Evolutionary conservation across 2,888 invertebrate genomes (phyloP), one percentile per base, ranked within the genome.

Genomic region (Carterocephalus palaemon): DNA sequence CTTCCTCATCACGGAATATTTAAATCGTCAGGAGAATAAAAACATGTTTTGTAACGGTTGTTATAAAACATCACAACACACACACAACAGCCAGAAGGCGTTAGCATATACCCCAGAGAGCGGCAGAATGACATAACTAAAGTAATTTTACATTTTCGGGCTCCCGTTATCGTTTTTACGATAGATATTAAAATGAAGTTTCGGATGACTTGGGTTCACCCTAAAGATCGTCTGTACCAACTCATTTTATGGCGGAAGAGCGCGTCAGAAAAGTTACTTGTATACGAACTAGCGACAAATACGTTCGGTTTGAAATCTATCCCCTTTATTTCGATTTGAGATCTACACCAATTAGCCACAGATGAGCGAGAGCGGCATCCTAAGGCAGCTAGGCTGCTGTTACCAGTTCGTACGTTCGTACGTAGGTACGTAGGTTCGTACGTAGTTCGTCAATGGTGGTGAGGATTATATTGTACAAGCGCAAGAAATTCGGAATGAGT

Each of bases 41-140:
- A 46, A 5, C 39, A 39, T 5, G 51, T 48, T 4, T 51, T 48
- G n/a, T 36, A 46, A 51, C 13, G 51, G 46, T 7, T 38, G 38
- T 9, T 16, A 16, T 3, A 41, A 33, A 8, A 41, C 41, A 1
- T 38, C 47, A 4, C n/a, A n/a, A n/a, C n/a, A n/a, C n/a, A n/a
- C n/a, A n/a, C n/a, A n/a, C n/a, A n/a, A n/a, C n/a, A n/a, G n/a
- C n/a, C n/a, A n/a, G n/a, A n/a, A n/a, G n/a, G n/a, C n/a, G n/a
- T n/a, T n/a, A n/a, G n/a, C n/a, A n/a, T n/a, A n/a, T n/a, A n/a
- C n/a, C n/a, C n/a, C n/a, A n/a, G n/a, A n/a, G n/a, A n/a, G n/a
- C 29, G 48, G 4, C 42, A 48, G 28, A 28, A 36, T 13, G 42
- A 51, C 15, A 48, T 48, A 4, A 28, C 33, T 3, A 10, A 48